Evolutionary conservation across 2,888 invertebrate genomes (phyloP).

Genomic region (Stenodera caucasica): DNA sequence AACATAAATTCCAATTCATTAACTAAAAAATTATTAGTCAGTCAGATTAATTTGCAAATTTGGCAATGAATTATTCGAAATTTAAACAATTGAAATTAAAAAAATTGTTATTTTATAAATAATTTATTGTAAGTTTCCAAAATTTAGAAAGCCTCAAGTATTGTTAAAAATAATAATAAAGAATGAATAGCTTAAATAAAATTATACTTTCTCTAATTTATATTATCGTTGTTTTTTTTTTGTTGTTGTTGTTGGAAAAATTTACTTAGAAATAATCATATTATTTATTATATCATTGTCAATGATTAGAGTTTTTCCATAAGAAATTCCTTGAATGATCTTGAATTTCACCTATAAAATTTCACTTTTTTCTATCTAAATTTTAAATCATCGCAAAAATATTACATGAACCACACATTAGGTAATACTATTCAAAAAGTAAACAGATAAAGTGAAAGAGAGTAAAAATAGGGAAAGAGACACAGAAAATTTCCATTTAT

Average conservation of each 20-base stretch:
- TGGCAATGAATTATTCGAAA: neutral
- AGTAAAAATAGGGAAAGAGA: neutral
- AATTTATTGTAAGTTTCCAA: neutral
- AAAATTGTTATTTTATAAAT: neutral
- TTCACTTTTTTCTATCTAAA: neutral
- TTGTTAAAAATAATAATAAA: too few species aligned
- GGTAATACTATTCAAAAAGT: neutral
- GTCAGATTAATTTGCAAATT: too few species aligned
- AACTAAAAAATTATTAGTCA: too few species aligned
- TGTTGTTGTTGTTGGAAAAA: too few species aligned
- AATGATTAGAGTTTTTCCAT: neutral
- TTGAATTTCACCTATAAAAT: neutral
- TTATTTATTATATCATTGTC: too few species aligned
- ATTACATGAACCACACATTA: neutral
- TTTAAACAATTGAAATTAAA: neutral
- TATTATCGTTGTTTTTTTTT: too few species aligned
- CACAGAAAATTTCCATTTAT: neutral
- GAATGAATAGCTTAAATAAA: too few species aligned
- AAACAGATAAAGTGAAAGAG: conserved; percentile 1
- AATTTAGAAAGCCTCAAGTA: neutral
- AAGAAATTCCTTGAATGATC: neutral
- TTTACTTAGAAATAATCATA: too few species aligned
- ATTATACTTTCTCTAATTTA: neutral
- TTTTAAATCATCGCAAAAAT: neutral
- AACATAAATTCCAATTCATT: too few species aligned